These are phyloP conservation scores for Pseudomyrmex gracilis DNA, from an alignment of 1,140 invertebrate genomes.

Conservation along the genomic window DNA sequence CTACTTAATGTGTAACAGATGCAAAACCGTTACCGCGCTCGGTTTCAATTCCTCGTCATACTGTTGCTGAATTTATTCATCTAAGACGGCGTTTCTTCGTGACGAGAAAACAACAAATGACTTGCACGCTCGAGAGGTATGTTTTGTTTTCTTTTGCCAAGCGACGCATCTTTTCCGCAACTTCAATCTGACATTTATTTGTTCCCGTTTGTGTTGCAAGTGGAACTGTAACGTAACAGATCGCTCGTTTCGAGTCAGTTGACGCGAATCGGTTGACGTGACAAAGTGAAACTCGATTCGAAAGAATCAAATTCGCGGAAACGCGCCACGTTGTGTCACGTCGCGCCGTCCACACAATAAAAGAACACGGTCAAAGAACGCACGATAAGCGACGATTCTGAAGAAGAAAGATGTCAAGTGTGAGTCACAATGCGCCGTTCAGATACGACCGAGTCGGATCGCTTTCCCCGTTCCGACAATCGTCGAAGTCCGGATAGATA, in stretches of 20 bases:
- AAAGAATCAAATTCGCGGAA: background rate
- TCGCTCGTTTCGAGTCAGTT: background rate
- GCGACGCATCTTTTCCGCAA: background rate
- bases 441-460: conserved; percentile 30
- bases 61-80: conserved; percentile 48
- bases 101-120: conserved; percentile 17
- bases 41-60: conserved; percentile 28
- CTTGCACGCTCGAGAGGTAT: conserved; percentile 2
- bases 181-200: background rate
- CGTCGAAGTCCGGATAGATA: conserved; percentile 48
- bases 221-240: conserved; percentile 13
- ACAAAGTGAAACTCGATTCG: conserved; percentile 31
- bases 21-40: conserved; percentile 59
- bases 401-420: conserved; percentile 45
- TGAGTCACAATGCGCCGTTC: conserved; percentile 41
- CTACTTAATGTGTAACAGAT: conserved; percentile 55
- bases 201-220: background rate
- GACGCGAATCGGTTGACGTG: background rate
- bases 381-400: background rate
- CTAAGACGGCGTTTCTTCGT: conserved; percentile 20
- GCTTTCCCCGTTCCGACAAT: conserved; percentile 51
- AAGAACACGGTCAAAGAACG: background rate
- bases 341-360: background rate
- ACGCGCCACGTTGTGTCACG: conserved; percentile 7
- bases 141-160: background rate